Conservation (phyloP, 2,888 invertebrate genomes). For the Osmoderma eremita region DNA sequence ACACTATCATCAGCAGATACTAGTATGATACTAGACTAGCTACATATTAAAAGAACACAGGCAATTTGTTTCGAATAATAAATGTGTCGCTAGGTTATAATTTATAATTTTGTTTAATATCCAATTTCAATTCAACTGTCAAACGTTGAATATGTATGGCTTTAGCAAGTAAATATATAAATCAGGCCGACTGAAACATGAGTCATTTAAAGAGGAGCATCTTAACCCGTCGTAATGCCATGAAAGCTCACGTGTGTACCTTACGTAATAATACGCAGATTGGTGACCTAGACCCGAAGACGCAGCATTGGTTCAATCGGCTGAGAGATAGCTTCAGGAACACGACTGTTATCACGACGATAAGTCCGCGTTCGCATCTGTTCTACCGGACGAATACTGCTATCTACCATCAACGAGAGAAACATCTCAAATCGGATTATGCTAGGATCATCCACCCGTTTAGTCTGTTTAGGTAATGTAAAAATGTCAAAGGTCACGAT, state of each 20-base stretch:
- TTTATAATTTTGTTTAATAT: too few species aligned
- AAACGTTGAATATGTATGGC: too few species aligned
- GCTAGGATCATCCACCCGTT: conserved; percentile 61
- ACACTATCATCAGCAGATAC: too few species aligned
- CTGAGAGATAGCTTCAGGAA: not conserved
- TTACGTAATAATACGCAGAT: not conserved
- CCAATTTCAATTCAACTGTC: too few species aligned
- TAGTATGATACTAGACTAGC: too few species aligned
- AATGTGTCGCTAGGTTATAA: too few species aligned
- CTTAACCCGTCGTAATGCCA: not conserved
- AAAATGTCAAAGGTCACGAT: too few species aligned
- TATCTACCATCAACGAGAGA: conserved; percentile 55
- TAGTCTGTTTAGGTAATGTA: conserved; percentile 53
- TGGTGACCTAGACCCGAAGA: not conserved
- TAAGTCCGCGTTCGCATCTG: conserved; percentile 35
- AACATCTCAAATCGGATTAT: conserved; percentile 52
- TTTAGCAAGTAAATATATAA: too few species aligned
- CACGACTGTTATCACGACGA: conserved; percentile 17
- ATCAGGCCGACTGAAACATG: too few species aligned
- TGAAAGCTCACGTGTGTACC: conserved; percentile 5
- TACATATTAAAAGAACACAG: too few species aligned
- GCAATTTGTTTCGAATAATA: too few species aligned
- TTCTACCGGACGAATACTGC: conserved; percentile 50
- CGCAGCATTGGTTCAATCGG: not conserved
- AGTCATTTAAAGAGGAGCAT: too few species aligned